Base-by-base conservation (phyloP, 2,888 invertebrate genomes). In the Folsomia candida region DNA sequence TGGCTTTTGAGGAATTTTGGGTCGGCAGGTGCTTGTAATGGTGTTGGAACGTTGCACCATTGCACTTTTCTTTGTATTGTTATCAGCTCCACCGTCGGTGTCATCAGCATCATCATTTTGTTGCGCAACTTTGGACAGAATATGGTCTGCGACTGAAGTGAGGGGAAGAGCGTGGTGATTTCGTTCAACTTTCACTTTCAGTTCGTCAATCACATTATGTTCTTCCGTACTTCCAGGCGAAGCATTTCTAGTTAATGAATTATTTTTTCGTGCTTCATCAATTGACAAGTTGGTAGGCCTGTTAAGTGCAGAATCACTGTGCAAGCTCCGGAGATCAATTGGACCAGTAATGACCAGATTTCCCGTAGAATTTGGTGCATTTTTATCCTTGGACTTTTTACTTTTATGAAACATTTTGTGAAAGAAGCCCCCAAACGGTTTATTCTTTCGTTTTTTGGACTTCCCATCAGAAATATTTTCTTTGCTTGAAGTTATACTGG, bases 381-480 rank as follows among this genome's bases (percentile, higher is more conserved):
- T 24, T 4, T 70, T 61, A n/a, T 59, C 62, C 11, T 67, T 68
- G 0, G 70, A 47, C 67, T 72, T 74, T 58, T 73, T 75, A 11
- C 69, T 68, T 70, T 75, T 79, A 11, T 76, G 71, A 57, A 79
- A 79, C 4, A 79, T 76, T 69, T 79, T 79, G 11, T 76, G 74
- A 27, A 79, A 67, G 37, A 79, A 76, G n/a, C 73, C 72, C 1
- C 68, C 71, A 67, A 79, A 66, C 1, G 71, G 67, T 51, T 74
- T 74, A 27, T 69, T 73, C 29, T 75, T 73, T 51, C 70, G 67
- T 51, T 73, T 76, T 22, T 70, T 70, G n/a, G 22, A 26, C 22
- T 64, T 64, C 14, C 37, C 63, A 62, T 68, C 68, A 9, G 70
- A 66, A 22, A 70, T 61, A 54, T 70, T 73, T 68, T 73, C 73